phyloP scores from a whole-genome alignment of 2,797 vertebrate species.

The Picus viridis region DNA sequence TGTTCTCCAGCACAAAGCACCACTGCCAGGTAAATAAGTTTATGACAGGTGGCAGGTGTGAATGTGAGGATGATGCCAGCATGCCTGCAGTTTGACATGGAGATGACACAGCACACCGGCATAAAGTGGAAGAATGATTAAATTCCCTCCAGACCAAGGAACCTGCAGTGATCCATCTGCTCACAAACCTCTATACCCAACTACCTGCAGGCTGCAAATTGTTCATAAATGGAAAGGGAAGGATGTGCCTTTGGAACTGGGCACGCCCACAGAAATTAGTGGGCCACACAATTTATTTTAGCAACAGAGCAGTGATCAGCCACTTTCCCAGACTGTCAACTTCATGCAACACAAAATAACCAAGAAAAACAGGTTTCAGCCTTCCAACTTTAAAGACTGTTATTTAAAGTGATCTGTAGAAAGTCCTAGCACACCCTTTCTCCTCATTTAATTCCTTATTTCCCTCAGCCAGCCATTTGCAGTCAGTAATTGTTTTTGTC shows the following conservation, averaged over 20 bases:
- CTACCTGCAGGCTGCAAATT: neutral
- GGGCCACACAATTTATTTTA: neutral
- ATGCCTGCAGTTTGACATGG: accelerated
- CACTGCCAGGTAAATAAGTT: neutral
- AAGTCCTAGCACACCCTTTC: neutral
- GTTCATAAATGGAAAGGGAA: neutral
- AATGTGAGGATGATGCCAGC: neutral
- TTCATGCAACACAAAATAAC: neutral
- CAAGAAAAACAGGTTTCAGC: neutral
- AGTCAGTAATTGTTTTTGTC: neutral
- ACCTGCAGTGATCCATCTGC: neutral
- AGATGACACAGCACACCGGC: neutral
- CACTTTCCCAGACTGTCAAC: neutral
- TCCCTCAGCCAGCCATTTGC: neutral
- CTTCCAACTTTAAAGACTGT: neutral
- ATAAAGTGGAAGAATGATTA: neutral
- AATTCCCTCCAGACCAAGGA: neutral
- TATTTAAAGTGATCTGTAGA: neutral
- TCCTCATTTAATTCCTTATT: neutral
- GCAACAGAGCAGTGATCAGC: neutral
- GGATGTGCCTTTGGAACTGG: neutral
- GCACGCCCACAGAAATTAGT: neutral
- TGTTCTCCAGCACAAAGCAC: neutral
- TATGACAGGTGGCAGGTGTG: neutral
- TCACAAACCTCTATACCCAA: neutral